phyloP scores from a whole-genome alignment of 2,888 invertebrate species.

The Xanthia icteritia region DNA sequence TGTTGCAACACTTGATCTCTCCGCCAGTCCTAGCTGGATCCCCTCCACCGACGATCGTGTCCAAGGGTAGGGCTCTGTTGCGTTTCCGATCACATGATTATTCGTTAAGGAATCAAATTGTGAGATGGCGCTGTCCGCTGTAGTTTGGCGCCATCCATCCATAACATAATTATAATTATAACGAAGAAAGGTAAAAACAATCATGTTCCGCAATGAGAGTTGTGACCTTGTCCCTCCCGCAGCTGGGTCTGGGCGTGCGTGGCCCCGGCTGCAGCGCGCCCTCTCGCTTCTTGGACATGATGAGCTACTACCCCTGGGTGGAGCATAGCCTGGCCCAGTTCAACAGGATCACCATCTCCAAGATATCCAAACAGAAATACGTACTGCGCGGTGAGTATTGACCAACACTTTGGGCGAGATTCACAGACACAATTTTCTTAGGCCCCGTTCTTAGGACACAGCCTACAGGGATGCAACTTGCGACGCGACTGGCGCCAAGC shows the following conservation, averaged over 20 bases:
- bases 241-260: constrained; percentile 80
- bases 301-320: constrained; percentile 83
- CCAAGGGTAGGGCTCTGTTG: no score
- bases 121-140: no score
- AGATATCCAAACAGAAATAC: constrained; percentile 77
- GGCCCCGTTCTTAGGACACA: not conserved
- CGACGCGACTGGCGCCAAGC: no score
- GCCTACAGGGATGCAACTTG: not conserved
- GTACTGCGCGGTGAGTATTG: constrained; percentile 77
- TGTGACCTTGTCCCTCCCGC: not conserved
- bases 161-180: no score
- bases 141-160: no score
- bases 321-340: constrained; percentile 74
- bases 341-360: constrained; percentile 78
- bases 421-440: not conserved
- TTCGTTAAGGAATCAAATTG: no score
- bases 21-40: no score
- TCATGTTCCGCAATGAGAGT: not conserved
- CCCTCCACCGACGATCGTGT: no score
- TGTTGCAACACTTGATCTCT: no score
- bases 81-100: no score
- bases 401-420: not conserved
- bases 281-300: constrained; percentile 81
- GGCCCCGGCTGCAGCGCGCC: constrained; percentile 85
- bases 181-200: not conserved